Evolutionary conservation across 2,888 invertebrate species (phyloP).

Genomic region (Drosophila anomalipes): DNA sequence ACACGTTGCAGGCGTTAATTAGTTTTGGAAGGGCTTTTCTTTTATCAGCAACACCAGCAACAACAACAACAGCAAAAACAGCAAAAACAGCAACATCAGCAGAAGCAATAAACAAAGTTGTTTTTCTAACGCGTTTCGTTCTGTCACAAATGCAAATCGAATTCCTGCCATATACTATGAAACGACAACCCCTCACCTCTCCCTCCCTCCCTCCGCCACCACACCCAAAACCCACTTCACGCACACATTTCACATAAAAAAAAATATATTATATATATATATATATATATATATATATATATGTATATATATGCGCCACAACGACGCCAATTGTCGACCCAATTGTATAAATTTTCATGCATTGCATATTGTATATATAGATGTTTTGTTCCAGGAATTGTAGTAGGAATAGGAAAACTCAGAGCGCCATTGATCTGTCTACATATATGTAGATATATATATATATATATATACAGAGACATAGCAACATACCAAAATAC

Average conservation of each 20-base stretch:
- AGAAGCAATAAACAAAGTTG: slow-evolving; percentile 23
- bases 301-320: slow-evolving; percentile 19
- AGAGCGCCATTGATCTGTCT: slow-evolving; percentile 3
- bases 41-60: slow-evolving; percentile 68
- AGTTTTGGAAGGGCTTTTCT: slow-evolving; percentile 72
- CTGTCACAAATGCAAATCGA: slow-evolving; percentile 78
- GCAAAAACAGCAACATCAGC: slow-evolving; percentile 22
- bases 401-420: slow-evolving; percentile 13
- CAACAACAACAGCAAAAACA: slow-evolving; percentile 28
- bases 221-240: background rate
- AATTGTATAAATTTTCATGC: slow-evolving; percentile 60
- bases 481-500: background rate
- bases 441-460: background rate
- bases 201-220: background rate
- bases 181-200: background rate
- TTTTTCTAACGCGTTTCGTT: slow-evolving; percentile 72
- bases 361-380: slow-evolving; percentile 2
- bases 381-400: slow-evolving; percentile 37
- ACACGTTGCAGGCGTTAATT: slow-evolving; percentile 79
- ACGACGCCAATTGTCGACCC: slow-evolving; percentile 52
- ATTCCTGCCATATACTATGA: slow-evolving; percentile 30
- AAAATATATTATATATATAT: background rate
- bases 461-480: background rate
- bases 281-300: slow-evolving; percentile 1
- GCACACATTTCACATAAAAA: background rate